Evolutionary conservation across 2,797 vertebrate genomes (phyloP), one percentile per base, ranked within the genome.

Genomic region (Channa striata): DNA sequence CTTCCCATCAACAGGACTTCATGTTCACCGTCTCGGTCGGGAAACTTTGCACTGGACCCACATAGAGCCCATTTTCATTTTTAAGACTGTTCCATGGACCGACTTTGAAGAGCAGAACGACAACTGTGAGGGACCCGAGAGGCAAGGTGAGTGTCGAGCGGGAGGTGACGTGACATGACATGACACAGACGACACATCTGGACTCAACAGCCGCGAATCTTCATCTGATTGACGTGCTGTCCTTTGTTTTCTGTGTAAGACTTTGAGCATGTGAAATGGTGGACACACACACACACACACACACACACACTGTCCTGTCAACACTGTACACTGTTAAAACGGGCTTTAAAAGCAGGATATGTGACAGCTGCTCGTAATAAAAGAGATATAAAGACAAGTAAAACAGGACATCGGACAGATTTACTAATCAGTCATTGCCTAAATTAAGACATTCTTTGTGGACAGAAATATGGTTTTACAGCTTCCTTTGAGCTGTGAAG

Each of bases 71-170:
- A 7, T 44, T 25, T 14, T 30, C 19, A 9, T 20, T 40, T 5
- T 13, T 11, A 16, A 68, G 30, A 21, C 23, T 64, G 13, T 71
- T 70, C 37, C 20, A 60, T 53, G 67, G 43, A 48, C 62, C 30
- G 19, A 54, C 11, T 60, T 25, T 76, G 39, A 65, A 47, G 51
- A 34, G n/a, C 39, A 40, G 5, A 23, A 9, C 2, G 20, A 6
- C 11, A 16, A 20, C 11, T 40, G 11, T 9, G 25, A 20, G 48
- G 60, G 59, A 71, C 20, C 53, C 16, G 57, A 72, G 52, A 56
- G 56, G 13, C 47, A 75, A 82, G 81, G 88, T 88, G 74, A 89
- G 85, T 73, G 4, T 68, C 25, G 50, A 42, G 37, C 6, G 19
- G 30, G 10, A 52, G 36, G 74, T 44, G 3, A 16, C 44, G 36